Percentiles rank a stretch among this genome's conserved stretches.
phyloP scores from a whole-genome alignment of 2,888 invertebrate species.

The Gymnoscelis rufifasciata region DNA sequence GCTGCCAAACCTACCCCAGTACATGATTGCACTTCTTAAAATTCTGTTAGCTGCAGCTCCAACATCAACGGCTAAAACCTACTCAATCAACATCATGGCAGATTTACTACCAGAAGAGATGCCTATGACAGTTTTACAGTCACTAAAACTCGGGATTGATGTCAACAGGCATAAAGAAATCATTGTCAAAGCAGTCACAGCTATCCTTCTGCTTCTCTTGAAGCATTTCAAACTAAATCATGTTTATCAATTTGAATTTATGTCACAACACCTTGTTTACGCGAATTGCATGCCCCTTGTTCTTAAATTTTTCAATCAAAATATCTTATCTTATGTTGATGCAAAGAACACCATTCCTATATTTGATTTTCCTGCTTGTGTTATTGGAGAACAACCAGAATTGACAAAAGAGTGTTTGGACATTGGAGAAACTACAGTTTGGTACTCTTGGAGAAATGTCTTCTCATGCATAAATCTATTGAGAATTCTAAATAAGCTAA shows the following conservation, averaged over 20 bases:
- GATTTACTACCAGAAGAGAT: conserved; percentile 98
- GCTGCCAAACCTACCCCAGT: conserved; percentile 96
- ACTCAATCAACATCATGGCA: conserved; percentile 98
- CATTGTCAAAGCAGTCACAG: conserved; percentile 96
- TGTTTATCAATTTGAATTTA: conserved; percentile 99
- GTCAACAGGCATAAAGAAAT: conserved; percentile 99
- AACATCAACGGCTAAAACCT: conserved; percentile 98
- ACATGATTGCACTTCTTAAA: conserved; percentile 98
- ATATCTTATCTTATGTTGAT: conserved; percentile 95
- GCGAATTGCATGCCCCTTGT: conserved; percentile 99
- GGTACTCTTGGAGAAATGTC: conserved; percentile 98
- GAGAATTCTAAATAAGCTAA: conserved; percentile 97
- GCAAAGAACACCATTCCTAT: conserved; percentile 96
- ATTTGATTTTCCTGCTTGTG: conserved; percentile 96
- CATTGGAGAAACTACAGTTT: conserved; percentile 87
- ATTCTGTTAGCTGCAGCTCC: conserved; percentile 98
- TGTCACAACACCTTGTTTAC: conserved; percentile 98
- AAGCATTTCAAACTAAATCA: conserved; percentile 99
- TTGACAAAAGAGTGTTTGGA: conserved; percentile 94
- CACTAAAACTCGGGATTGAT: conserved; percentile 97
- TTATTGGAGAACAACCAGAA: conserved; percentile 96
- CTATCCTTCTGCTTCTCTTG: conserved; percentile 91
- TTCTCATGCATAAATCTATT: conserved; percentile 98
- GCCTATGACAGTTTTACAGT: conserved; percentile 97
- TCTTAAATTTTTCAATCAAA: conserved; percentile 99